A percentile compares a stretch with the other conserved stretches of the same genome.
Conservation (phyloP, 2,113 vertebrate species). For the Xyrauchen texanus region DNA sequence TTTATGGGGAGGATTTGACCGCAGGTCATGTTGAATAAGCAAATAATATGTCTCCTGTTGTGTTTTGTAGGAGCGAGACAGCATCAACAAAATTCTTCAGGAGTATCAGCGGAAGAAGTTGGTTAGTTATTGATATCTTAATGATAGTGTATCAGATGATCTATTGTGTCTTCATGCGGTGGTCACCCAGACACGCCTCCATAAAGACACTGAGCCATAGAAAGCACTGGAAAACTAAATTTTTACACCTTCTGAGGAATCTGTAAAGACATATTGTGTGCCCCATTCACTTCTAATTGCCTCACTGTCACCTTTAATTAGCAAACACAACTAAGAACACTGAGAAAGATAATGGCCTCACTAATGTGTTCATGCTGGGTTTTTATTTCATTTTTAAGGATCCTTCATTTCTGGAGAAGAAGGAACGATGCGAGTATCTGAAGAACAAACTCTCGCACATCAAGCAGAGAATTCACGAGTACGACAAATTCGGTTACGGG, state of each 20-base stretch:
- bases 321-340: no score
- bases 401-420: conserved; percentile 93
- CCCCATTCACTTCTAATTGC: no score
- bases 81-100: conserved; percentile 87
- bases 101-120: conserved; percentile 94
- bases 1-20: no score
- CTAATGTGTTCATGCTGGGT: background rate
- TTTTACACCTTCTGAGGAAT: no score
- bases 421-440: conserved; percentile 95
- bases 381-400: conserved; percentile 73
- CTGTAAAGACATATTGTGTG: no score
- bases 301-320: no score
- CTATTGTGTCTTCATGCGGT: conserved; percentile 27
- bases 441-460: conserved; percentile 98
- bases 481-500: conserved; percentile 86
- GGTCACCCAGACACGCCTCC: background rate
- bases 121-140: conserved; percentile 72
- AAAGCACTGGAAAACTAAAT: no score
- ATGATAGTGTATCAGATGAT: no score
- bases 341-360: no score
- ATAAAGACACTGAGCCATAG: background rate
- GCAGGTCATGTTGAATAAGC: no score
- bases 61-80: conserved; percentile 84
- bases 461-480: conserved; percentile 96
- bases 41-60: background rate